Base-by-base conservation (phyloP, 2,797 vertebrate genomes). In the Antennarius maculatus region DNA sequence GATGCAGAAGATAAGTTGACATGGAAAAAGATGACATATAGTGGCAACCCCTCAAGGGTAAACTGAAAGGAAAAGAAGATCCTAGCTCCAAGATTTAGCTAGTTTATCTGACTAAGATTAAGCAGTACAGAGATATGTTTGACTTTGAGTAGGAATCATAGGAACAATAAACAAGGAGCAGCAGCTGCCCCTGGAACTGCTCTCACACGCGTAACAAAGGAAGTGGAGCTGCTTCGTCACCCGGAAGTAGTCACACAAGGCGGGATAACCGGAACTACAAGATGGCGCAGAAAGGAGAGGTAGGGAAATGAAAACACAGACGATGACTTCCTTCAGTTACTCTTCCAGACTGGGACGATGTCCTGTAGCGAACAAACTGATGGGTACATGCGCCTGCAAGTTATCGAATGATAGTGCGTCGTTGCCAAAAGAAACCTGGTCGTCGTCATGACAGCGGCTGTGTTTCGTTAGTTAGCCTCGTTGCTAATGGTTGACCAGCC, bases 271-370 rank as follows among this genome's bases (percentile, higher is more conserved):
- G 87, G 85, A 89, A 91, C 86, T 89, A 92, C 91, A 97, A 97
- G 92, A 97, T 96, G 96, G 96, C 94, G 94, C 93, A 94, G 85
- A 87, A 91, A 90, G 92, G 94, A 78, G 94, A 94, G 95, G 95
- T 97, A 93, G 95, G 69, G 75, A 84, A 79, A 86, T 82, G 74
- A 71, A 81, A 87, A 85, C 75, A 85, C 54, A 67, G 23, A 13
- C 48, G 73, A 2, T 51, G 9, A 77, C 43, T 59, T 5, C 27
- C 56, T 47, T 28, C 2, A 28, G 3, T 16, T 2, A 43, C 27
- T 28, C 29, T 18, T n/a, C 1, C 4, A 14, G 14, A 23, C 11
- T 43, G 31, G 41, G 43, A 12, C 2, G 4, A 39, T 0, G 46
- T 0, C 0, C 2, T 3, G 14, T 8, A 17, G 5, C 1, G 2